A percentile compares a stretch with the other conserved stretches of the same genome.
These are phyloP conservation scores for Melanotaenia nigrans DNA, from an alignment of 2,797 vertebrate genomes.

Conservation along the genomic window DNA sequence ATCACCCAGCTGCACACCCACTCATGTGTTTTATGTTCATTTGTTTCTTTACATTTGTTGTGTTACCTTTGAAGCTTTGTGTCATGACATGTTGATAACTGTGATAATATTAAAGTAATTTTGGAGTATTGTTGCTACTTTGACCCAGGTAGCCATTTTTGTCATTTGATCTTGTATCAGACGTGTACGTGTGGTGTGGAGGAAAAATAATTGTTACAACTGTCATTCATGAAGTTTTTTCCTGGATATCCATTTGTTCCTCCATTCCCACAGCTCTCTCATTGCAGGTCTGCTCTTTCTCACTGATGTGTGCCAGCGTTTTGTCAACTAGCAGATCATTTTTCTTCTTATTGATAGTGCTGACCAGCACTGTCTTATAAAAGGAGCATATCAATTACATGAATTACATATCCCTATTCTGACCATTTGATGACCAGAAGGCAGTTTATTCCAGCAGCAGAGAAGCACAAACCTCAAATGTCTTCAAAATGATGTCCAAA, in stretches of 20 bases:
- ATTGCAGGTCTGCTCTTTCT: constrained; percentile 56
- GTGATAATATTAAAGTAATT: not conserved
- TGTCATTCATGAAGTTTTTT: constrained; percentile 16
- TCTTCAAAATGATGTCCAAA: not conserved
- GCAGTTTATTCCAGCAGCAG: constrained; percentile 1
- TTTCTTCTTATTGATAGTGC: constrained; percentile 26
- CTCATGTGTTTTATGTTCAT: not conserved
- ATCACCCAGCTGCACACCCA: not conserved
- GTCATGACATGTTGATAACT: not conserved
- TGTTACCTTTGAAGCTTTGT: not conserved
- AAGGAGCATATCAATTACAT: not conserved
- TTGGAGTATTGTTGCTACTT: not conserved
- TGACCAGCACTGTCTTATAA: constrained; percentile 23
- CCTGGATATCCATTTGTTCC: constrained; percentile 34
- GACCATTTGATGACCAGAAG: not conserved
- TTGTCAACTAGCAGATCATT: constrained; percentile 62
- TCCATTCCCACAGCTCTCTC: constrained; percentile 41
- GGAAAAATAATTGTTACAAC: constrained; percentile 4
- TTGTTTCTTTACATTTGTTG: not conserved
- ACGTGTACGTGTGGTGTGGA: not conserved
- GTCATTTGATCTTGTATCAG: not conserved
- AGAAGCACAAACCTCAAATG: constrained; percentile 11
- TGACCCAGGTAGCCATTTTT: not conserved
- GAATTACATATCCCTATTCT: constrained; percentile 11
- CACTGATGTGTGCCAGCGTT: constrained; percentile 41